phyloP scores from a whole-genome alignment of 2,797 vertebrate species.

The Catostomus latipinnis region DNA sequence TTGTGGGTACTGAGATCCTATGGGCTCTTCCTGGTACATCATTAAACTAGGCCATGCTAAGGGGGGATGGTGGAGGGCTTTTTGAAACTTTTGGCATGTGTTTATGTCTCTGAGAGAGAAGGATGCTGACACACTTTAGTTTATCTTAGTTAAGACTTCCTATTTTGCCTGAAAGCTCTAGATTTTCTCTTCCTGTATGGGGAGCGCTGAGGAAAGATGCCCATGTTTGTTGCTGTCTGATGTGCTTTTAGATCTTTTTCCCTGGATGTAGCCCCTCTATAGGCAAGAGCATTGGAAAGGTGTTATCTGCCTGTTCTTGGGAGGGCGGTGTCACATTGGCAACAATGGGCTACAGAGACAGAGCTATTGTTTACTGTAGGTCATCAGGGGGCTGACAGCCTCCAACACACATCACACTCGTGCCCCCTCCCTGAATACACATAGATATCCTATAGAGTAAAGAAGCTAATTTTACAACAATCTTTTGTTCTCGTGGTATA shows the following conservation, averaged over 20 bases:
- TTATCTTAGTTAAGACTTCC: slow-evolving; percentile 42
- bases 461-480: slow-evolving; percentile 51
- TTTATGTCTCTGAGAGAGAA: slow-evolving; percentile 19
- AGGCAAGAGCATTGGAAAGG: slow-evolving; percentile 13
- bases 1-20: slow-evolving; percentile 30
- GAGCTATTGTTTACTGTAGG: slow-evolving; percentile 18
- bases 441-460: slow-evolving; percentile 39
- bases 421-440: slow-evolving; percentile 29
- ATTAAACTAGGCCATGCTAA: slow-evolving; percentile 56
- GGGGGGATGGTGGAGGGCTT: slow-evolving; percentile 6
- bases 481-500: slow-evolving; percentile 55
- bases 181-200: slow-evolving; percentile 32
- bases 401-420: slow-evolving; percentile 30
- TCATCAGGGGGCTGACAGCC: slow-evolving; percentile 35
- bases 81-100: neutral
- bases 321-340: slow-evolving; percentile 15
- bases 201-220: slow-evolving; percentile 29
- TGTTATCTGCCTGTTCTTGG: slow-evolving; percentile 38
- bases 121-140: slow-evolving; percentile 52
- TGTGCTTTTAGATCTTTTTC: slow-evolving; percentile 59
- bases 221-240: slow-evolving; percentile 50
- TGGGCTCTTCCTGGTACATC: slow-evolving; percentile 50
- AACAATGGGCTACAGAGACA: slow-evolving; percentile 24
- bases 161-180: slow-evolving; percentile 38
- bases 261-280: slow-evolving; percentile 13